These are phyloP conservation scores for Drosophila dives DNA, from an alignment of 2,888 invertebrate species.

Conservation along the genomic window DNA sequence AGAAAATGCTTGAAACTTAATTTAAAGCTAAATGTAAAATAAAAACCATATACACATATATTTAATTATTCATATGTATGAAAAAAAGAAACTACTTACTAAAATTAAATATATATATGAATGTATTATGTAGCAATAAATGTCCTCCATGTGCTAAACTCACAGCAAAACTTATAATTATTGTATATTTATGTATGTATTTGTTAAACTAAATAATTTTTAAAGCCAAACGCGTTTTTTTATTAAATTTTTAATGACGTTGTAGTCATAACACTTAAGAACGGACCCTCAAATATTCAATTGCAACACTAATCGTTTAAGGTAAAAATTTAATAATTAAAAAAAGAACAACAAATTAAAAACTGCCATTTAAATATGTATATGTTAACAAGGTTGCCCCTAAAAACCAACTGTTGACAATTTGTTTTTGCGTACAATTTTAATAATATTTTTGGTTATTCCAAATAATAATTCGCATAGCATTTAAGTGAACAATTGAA, in stretches of 20 bases:
- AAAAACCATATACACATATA: slow-evolving; percentile 14
- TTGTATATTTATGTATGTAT: slow-evolving; percentile 65
- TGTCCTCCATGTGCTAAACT: slow-evolving; percentile 84
- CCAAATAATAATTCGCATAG: slow-evolving; percentile 51
- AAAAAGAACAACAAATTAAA: slow-evolving; percentile 25
- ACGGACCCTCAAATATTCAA: slow-evolving; percentile 12
- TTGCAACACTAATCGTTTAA: slow-evolving; percentile 49
- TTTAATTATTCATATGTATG: slow-evolving; percentile 16
- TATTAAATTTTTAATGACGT: slow-evolving; percentile 81
- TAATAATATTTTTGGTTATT: slow-evolving; percentile 27
- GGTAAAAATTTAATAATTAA: slow-evolving; percentile 17
- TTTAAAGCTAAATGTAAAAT: slow-evolving; percentile 40
- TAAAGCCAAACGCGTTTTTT: slow-evolving; percentile 65
- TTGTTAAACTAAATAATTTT: slow-evolving; percentile 70
- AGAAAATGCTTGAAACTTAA: slow-evolving; percentile 24
- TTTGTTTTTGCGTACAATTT: slow-evolving; percentile 51
- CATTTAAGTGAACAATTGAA: slow-evolving; percentile 60
- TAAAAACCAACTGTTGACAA: slow-evolving; percentile 51
- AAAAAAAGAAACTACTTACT: slow-evolving; percentile 27
- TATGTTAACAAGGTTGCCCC: slow-evolving; percentile 35
- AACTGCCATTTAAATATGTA: slow-evolving; percentile 68
- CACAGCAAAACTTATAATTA: slow-evolving; percentile 45
- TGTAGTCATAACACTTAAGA: slow-evolving; percentile 80
- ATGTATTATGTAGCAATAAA: slow-evolving; percentile 76
- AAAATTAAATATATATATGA: slow-evolving; percentile 17